Evolutionary conservation across 2,113 vertebrate species (phyloP).

Genomic region (Nothoprocta perdicaria): DNA sequence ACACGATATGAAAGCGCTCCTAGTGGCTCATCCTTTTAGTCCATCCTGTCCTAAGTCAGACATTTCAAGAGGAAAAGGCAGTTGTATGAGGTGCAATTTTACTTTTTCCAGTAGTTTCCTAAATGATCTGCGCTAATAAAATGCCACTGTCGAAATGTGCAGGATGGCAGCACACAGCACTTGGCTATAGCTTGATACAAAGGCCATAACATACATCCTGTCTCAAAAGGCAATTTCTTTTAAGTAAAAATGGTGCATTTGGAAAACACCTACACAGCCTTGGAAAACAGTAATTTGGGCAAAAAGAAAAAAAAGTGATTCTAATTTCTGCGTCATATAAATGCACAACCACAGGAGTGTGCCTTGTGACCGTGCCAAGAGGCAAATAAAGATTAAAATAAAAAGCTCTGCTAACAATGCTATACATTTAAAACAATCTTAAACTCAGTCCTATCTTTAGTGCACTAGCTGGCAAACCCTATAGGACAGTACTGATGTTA

Average conservation of each 20-base stretch:
- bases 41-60: background rate
- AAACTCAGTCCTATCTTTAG: background rate
- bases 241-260: background rate
- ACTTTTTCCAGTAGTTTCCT: background rate
- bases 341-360: background rate
- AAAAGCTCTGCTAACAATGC: fast-evolving
- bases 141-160: background rate
- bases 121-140: background rate
- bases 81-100: background rate
- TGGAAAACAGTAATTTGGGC: background rate
- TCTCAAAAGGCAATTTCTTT: conserved; percentile 8
- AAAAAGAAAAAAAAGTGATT: background rate
- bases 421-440: background rate
- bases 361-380: background rate
- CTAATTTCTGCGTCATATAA: conserved; percentile 10
- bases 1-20: background rate
- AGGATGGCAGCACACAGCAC: background rate
- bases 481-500: background rate
- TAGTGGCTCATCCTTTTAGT: background rate
- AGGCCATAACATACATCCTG: background rate
- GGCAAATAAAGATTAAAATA: background rate
- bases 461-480: background rate
- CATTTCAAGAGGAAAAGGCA: background rate
- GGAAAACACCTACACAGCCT: conserved; percentile 10
- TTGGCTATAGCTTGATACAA: background rate